phyloP scores from a whole-genome alignment of 1,140 invertebrate genomes.

The Asobara japonica region DNA sequence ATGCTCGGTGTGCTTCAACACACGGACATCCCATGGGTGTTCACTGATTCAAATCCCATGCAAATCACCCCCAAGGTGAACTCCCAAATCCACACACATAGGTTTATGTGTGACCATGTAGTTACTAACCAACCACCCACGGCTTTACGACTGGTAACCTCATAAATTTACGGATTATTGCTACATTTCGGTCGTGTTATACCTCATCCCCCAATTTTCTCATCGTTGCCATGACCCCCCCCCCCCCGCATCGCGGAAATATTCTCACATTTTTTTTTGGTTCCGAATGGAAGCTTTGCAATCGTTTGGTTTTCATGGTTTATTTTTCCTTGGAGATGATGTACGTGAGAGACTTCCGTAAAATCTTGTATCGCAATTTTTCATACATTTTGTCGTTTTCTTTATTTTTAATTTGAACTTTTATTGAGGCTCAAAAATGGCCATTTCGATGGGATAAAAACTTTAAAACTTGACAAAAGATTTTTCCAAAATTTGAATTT shows the following conservation, averaged over 20 bases:
- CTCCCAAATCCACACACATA: constrained; percentile 2
- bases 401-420: no score
- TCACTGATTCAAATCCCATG: constrained; percentile 41
- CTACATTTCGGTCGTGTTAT: background rate
- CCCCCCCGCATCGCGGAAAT: background rate
- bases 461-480: no score
- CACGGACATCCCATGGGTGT: background rate
- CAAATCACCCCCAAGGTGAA: constrained; percentile 29
- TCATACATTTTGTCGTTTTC: no score
- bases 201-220: background rate
- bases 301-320: no score
- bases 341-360: no score
- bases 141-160: constrained; percentile 39
- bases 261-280: background rate
- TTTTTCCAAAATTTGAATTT: no score
- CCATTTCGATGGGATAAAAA: no score
- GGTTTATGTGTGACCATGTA: constrained; percentile 9
- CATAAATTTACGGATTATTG: constrained; percentile 38
- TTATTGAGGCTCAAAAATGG: no score
- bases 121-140: constrained; percentile 12
- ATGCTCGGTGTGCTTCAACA: constrained; percentile 7
- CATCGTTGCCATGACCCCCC: background rate
- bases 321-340: no score
- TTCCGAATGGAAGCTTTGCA: background rate
- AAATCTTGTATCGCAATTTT: no score